phyloP scores from a whole-genome alignment of 2,888 invertebrate genomes.

The Itoplectis maculator region DNA sequence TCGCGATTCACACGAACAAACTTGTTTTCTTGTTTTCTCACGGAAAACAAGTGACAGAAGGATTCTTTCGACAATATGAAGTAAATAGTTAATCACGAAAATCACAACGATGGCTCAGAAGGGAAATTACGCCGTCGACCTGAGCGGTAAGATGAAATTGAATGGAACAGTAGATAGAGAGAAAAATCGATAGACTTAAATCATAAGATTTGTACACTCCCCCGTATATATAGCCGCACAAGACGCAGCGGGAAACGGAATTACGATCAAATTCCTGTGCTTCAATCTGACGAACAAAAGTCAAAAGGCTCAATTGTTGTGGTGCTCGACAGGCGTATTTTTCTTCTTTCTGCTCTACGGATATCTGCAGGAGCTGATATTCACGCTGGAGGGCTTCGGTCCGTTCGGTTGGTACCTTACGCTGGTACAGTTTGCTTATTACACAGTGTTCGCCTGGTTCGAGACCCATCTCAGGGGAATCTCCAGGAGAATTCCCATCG shows the following conservation, averaged over 20 bases:
- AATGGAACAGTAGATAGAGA: not conserved
- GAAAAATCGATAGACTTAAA: not conserved
- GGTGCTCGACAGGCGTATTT: conserved; percentile 93
- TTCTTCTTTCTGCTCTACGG: conserved; percentile 96
- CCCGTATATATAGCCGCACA: not conserved
- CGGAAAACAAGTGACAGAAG: not conserved
- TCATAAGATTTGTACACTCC: not conserved
- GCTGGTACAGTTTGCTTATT: conserved; percentile 95
- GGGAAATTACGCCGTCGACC: not conserved
- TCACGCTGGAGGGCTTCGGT: conserved; percentile 94
- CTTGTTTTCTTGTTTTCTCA: not conserved
- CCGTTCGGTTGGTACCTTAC: conserved; percentile 97
- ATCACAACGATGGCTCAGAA: not conserved
- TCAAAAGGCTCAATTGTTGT: conserved; percentile 89
- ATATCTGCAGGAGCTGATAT: conserved; percentile 94
- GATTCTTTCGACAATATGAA: conserved; percentile 1
- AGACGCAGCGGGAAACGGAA: conserved; percentile 25
- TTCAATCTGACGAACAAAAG: conserved; percentile 90
- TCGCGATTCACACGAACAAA: not conserved
- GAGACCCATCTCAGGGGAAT: conserved; percentile 89
- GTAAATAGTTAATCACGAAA: not conserved
- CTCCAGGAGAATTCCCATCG: conserved; percentile 91
- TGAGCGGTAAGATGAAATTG: conserved; percentile 2
- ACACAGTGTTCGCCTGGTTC: conserved; percentile 91
- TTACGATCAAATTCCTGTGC: conserved; percentile 89